Base-by-base conservation (phyloP, 2,113 vertebrate genomes). In the Larimichthys crocea region DNA sequence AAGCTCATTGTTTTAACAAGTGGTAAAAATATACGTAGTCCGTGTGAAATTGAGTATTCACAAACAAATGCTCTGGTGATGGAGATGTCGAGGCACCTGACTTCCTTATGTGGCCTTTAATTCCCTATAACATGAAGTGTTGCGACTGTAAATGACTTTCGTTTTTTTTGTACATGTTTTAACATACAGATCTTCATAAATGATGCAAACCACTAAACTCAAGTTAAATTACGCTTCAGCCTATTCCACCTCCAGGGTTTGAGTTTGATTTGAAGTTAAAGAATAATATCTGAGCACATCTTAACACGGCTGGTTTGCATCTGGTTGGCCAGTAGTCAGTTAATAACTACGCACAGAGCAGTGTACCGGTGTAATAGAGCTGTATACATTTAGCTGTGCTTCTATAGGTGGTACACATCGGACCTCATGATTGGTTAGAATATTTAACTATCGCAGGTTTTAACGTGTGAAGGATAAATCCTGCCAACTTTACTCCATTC, bases 401-500 rank as follows among this genome's bases (percentile, higher is more conserved):
- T 76, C 19, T n/a, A 2, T 44, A 53, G 15, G 10, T 31, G 19
- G 35, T 42, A 16, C 40, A 59, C 31, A 56, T n/a, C 59, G 3
- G 72, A 55, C 59, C 50, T 76, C 22, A 11, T 35, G 22, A 61
- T 63, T 62, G 9, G 19, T 61, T 50, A 67, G 78, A 59, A 70
- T 49, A 5, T 50, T 15, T 31, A 46, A 10, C 24, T 26, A 24
- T 40, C 24, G 35, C 24, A 70, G 10, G 15, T 69, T 87, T 81
- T 44, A 68, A 68, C 14, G 10, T 20, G 61, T 59, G 55, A 81
- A 68, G 42, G 42, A 65, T 64, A 46, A 61, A 76, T 75, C 61
- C 64, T 74, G 60, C 15, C 5, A 50, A 26, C 29, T 52, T 75
- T 50, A 75, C 61, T 87, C 78, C 82, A 86, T 82, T 17, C 29